Conservation (phyloP, 2,888 invertebrate species). For the Drosophila aldrichi region DNA sequence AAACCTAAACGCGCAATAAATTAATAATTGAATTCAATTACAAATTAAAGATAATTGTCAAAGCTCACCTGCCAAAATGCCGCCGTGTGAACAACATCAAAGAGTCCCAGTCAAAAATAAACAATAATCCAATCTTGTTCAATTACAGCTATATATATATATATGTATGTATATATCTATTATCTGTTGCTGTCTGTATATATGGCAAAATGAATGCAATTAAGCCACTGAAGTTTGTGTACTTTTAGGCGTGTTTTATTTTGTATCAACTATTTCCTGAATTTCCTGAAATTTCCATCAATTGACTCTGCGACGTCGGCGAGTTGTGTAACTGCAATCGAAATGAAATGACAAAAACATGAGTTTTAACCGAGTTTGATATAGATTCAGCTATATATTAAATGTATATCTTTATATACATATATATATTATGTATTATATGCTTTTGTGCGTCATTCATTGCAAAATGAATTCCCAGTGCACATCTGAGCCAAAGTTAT, state of each 20-base stretch:
- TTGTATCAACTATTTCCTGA: conserved; percentile 21
- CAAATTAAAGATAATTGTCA: not conserved
- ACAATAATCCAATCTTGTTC: conserved; percentile 21
- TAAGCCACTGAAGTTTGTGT: conserved; percentile 34
- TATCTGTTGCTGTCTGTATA: conserved; percentile 19
- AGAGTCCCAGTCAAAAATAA: conserved; percentile 24
- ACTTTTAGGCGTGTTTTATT: conserved; percentile 26
- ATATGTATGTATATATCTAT: not conserved
- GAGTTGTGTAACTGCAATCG: conserved; percentile 72
- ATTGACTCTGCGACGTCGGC: conserved; percentile 51
- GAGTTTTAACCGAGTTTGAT: conserved; percentile 7
- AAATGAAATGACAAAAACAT: conserved; percentile 27
- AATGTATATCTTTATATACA: not conserved
- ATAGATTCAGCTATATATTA: conserved; percentile 1
- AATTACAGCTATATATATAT: conserved; percentile 18
- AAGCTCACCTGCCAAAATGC: conserved; percentile 41
- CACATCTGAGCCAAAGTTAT: conserved; percentile 13
- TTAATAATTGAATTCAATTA: not conserved
- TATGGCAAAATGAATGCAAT: conserved; percentile 44
- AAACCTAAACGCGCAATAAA: not conserved
- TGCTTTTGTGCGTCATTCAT: conserved; percentile 39
- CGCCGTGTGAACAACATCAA: conserved; percentile 38
- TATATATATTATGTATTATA: conserved; percentile 14
- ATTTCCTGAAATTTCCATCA: conserved; percentile 29
- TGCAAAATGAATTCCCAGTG: conserved; percentile 21